A percentile compares a stretch with the other conserved stretches of the same genome.
Evolutionary conservation across 2,888 invertebrate genomes (phyloP).

Genomic region (Dichetophora obliterata): DNA sequence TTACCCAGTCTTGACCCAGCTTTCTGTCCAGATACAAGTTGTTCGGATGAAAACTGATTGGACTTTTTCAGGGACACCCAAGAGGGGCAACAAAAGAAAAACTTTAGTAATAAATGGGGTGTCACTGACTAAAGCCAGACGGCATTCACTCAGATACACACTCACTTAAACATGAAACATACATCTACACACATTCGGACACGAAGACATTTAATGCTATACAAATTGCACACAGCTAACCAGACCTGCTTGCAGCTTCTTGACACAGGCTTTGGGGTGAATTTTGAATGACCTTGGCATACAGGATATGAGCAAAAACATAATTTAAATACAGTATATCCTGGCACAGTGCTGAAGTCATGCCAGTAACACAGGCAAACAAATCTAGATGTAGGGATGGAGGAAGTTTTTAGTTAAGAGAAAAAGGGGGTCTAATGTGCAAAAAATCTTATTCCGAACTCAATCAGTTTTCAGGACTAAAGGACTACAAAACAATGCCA

Average conservation of each 20-base stretch:
- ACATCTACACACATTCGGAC: conserved; percentile 15
- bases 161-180: not conserved
- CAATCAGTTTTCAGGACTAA: conserved; percentile 56
- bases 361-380: not conserved
- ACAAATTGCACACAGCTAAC: conserved; percentile 31
- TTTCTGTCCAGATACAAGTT: conserved; percentile 13
- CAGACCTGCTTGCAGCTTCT: not conserved
- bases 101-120: conserved; percentile 35
- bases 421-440: not conserved
- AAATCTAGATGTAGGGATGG: not conserved
- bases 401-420: not conserved
- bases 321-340: conserved; percentile 61
- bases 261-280: conserved; percentile 59
- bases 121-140: conserved; percentile 27
- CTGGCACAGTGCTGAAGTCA: conserved; percentile 44
- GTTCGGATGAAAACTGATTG: conserved; percentile 36
- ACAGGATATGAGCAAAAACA: conserved; percentile 59
- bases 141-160: conserved; percentile 26
- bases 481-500: conserved; percentile 11
- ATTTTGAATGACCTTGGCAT: conserved; percentile 70
- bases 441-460: conserved; percentile 52
- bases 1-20: not conserved
- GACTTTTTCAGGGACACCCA: not conserved
- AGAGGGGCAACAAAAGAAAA: conserved; percentile 9
- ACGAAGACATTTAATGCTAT: conserved; percentile 21